Conservation (phyloP, 2,797 vertebrate genomes). For the Schizothorax lantsangensis region DNA sequence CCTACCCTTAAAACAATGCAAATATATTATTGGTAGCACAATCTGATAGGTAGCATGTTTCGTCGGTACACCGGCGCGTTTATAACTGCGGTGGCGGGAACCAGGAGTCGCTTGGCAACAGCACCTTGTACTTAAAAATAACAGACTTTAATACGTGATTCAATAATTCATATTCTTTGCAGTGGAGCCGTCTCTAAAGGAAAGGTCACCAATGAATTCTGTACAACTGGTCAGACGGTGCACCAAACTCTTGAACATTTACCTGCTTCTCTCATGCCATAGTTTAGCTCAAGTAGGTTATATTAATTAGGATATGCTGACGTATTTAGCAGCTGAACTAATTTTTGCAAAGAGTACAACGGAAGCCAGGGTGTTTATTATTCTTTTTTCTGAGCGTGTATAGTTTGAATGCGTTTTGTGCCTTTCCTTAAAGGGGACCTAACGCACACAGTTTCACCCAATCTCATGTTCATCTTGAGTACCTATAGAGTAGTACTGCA, state of each 20-base stretch:
- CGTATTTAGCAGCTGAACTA: not conserved
- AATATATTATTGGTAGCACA: no score
- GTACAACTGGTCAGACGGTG: not conserved
- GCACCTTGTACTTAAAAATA: not conserved
- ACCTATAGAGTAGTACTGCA: no score
- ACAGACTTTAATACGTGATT: not conserved
- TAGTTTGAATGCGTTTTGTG: no score
- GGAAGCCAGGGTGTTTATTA: no score
- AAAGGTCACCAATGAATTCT: not conserved
- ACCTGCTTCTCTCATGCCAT: not conserved
- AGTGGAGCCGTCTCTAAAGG: not conserved
- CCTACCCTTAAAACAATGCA: no score
- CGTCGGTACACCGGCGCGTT: not conserved
- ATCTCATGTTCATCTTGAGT: no score
- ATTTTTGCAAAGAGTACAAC: not conserved
- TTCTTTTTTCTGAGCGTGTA: no score
- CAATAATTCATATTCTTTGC: not conserved
- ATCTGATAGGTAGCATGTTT: no score
- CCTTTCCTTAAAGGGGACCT: no score
- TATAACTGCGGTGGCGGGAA: not conserved
- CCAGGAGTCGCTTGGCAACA: constrained; percentile 8
- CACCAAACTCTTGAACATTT: not conserved
- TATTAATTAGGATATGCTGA: not conserved
- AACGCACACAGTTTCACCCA: no score
- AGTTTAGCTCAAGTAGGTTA: not conserved